Evolutionary conservation across 2,888 invertebrate genomes (phyloP), one percentile per base, ranked within the genome.

Genomic region (Aporophyla lueneburgensis): DNA sequence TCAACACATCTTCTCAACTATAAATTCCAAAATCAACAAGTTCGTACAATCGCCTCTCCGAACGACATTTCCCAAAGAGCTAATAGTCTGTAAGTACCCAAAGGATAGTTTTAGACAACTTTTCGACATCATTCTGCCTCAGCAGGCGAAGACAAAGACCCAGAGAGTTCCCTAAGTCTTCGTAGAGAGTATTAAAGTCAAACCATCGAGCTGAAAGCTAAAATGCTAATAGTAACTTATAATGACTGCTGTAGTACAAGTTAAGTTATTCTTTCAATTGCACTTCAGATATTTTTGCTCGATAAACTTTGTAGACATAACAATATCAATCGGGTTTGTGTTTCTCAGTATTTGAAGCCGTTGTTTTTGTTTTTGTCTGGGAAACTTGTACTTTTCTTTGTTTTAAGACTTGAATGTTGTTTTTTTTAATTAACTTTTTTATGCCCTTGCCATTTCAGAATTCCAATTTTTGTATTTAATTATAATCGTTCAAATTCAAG

Each of bases 101-200:
- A 53, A 74, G 49, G 69, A 77, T 85, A 88, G 83, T 88, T 85
- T 80, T 49, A 76, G 61, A 72, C 72, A 74, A 81, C 70, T 82
- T 81, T 71, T 56, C 70, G 72, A 87, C 87, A 87, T 89, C 89
- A 89, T 88, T 90, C 89, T 84, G 84, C 87, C 71, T 88, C 87
- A 89, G 78, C 84, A 88, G 85, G 82, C 76, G 74, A 83, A 89
- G 88, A 93, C 93, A 93, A 93, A 92, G 93, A 88, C 86, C 82
- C 88, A 76, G 56, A 71, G 81, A 93, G 89, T 93, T 93, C 86
- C 82, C 89, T 93, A 93, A 94, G 93, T 92, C 91, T 90, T 89
- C 87, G 74, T 78, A 68, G 86, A 90, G 91, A 90, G 91, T 87
- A 91, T 93, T 92, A 92, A 91, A 92, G 87, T 90, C 89, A 88